Evolutionary conservation across 2,797 vertebrate genomes (phyloP).

Genomic region (Smutsia temminckii): DNA sequence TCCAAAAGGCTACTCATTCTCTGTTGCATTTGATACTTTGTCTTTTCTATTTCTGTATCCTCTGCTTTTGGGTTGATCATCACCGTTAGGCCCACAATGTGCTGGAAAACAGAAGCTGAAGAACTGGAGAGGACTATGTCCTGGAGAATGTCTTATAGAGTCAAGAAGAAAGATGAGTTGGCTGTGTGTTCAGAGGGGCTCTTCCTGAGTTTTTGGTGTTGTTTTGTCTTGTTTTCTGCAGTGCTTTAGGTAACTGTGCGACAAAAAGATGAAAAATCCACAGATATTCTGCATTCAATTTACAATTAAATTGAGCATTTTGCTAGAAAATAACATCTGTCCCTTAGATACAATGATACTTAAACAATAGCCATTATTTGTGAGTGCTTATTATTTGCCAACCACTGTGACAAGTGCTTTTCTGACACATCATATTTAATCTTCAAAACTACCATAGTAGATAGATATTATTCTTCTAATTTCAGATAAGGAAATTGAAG

Average conservation of each 20-base stretch:
- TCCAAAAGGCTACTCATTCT: background rate
- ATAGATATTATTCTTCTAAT: background rate
- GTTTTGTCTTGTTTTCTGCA: background rate
- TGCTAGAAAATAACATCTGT: background rate
- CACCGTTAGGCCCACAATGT: background rate
- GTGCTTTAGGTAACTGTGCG: background rate
- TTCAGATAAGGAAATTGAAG: constrained; percentile 4
- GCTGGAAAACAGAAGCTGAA: background rate
- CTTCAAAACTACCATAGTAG: background rate
- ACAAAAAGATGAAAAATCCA: background rate
- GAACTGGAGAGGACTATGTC: background rate
- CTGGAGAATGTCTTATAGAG: background rate
- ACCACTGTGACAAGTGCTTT: background rate
- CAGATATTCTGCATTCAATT: background rate
- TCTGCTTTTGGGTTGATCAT: background rate
- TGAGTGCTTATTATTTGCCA: background rate
- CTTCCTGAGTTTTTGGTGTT: background rate
- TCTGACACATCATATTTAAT: background rate
- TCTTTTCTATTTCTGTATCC: background rate
- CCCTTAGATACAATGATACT: background rate
- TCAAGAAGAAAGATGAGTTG: background rate
- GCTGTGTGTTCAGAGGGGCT: background rate
- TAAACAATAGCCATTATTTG: background rate
- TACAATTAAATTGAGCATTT: background rate
- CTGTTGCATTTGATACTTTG: background rate